Base-by-base conservation (phyloP, 2,797 vertebrate genomes). In the Columba guinea region DNA sequence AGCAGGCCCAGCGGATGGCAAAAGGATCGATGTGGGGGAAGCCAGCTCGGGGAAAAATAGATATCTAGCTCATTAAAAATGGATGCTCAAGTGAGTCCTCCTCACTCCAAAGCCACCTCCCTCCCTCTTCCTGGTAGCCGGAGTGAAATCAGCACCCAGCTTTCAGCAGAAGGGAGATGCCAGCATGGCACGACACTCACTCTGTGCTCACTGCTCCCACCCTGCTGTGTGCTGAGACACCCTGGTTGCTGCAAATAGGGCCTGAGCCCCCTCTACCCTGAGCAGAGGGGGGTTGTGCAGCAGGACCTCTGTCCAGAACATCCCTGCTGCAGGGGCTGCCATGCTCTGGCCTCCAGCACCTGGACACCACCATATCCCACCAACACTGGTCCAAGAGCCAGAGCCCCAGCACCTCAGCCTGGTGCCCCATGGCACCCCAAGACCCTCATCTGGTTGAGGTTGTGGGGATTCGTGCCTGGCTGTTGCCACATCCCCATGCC, bases 11-110 rank as follows among this genome's bases (percentile, higher is more conserved):
- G 59, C 0, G 53, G 52, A 70, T 58, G 78, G 87, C 35, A 28
- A 63, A 77, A 60, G 82, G 85, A 91, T 96, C 87, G 4, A 93
- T 96, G 95, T 95, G 91, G 96, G 96, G 95, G 87, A 96, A 96
- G 89, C 94, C 96, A 96, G 83, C 93, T 96, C 76, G 96, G 96
- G 87, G 94, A 96, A 96, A 96, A 96, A 96, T 94, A 95, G 94
- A 94, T 96, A 95, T 88, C 89, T 56, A 93, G 59, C 94, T 97
- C 94, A 96, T 96, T 92, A 96, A 96, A 97, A 96, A 97, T 96
- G 94, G 94, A 97, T 96, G 94, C 89, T 94, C 11, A 11, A 93
- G 74, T 0, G 13, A 96, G 94, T 91, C 89, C 84, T 95, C 94
- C 92, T 92, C 79, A 77, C 89, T 94, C 94, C 82, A 92, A 87